Conservation (phyloP, 1,140 invertebrate species). For the Tetragonula clypearis region DNA sequence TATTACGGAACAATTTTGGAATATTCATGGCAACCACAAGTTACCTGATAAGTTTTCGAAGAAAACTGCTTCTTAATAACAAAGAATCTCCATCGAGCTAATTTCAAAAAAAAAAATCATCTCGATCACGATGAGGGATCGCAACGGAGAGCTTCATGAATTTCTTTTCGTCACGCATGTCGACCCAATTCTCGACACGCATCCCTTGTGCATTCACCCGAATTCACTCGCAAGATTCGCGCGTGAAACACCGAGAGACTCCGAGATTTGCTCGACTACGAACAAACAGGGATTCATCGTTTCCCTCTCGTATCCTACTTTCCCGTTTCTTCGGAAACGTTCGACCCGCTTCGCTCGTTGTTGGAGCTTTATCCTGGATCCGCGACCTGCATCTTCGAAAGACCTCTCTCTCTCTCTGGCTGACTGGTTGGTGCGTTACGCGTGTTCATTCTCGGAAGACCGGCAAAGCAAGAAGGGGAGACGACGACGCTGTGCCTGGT, state of each 20-base stretch:
- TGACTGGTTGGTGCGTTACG: not conserved
- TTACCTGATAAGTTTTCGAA: too few species aligned
- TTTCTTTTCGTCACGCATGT: constrained; percentile 42
- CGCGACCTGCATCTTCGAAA: not conserved
- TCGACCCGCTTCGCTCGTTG: not conserved
- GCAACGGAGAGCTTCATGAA: constrained; percentile 3
- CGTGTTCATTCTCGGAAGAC: constrained; percentile 62
- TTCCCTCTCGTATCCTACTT: not conserved
- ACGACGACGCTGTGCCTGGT: constrained; percentile 66
- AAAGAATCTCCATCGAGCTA: too few species aligned
- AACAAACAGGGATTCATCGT: not conserved
- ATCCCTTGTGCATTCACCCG: constrained; percentile 7
- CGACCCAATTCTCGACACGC: constrained; percentile 30
- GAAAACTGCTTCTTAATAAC: too few species aligned
- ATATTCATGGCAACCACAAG: too few species aligned
- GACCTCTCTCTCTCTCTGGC: too few species aligned
- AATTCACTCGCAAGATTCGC: not conserved
- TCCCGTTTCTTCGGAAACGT: not conserved
- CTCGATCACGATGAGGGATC: not conserved
- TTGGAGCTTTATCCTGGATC: constrained; percentile 5
- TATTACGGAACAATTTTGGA: too few species aligned
- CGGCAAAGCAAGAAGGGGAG: constrained; percentile 1
- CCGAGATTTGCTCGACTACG: not conserved
- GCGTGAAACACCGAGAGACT: not conserved
- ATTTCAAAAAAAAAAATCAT: too few species aligned